Percentiles rank a stretch among this genome's conserved stretches.
Conservation (phyloP, 1,140 invertebrate genomes). For the Hydropsyche tenuis region DNA sequence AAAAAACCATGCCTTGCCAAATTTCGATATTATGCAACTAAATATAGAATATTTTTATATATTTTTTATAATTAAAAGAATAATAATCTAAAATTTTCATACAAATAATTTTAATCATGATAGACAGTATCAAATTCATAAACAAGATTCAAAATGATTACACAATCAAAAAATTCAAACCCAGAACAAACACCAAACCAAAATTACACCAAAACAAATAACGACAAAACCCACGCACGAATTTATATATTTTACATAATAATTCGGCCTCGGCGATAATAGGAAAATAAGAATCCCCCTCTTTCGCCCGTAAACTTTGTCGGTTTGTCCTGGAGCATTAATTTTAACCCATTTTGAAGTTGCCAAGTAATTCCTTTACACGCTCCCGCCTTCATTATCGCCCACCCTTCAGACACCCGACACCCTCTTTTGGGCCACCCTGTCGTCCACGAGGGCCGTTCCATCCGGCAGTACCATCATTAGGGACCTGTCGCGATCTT, state of each 20-base stretch:
- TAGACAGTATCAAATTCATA: no score
- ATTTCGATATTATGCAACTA: no score
- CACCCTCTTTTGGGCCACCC: background rate
- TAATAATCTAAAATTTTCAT: no score
- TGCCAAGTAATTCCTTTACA: conserved; percentile 50
- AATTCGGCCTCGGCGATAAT: conserved; percentile 47
- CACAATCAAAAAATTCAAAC: no score
- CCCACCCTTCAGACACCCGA: background rate
- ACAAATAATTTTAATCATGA: no score
- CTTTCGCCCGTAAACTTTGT: conserved; percentile 42
- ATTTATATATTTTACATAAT: no score
- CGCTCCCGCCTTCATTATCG: conserved; percentile 15
- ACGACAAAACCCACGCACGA: background rate
- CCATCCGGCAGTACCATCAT: conserved; percentile 40
- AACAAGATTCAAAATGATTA: no score
- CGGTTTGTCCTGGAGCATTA: conserved; percentile 50
- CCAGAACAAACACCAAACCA: background rate
- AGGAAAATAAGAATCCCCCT: conserved; percentile 50
- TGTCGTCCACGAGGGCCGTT: conserved; percentile 29
- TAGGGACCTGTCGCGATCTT: conserved; percentile 41
- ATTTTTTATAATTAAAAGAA: no score
- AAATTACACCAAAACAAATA: background rate
- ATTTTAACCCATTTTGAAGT: conserved; percentile 52
- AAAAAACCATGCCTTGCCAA: no score
- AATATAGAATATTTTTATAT: no score